Evolutionary conservation across 2,888 invertebrate species (phyloP).

Genomic region (Volucella inflata): DNA sequence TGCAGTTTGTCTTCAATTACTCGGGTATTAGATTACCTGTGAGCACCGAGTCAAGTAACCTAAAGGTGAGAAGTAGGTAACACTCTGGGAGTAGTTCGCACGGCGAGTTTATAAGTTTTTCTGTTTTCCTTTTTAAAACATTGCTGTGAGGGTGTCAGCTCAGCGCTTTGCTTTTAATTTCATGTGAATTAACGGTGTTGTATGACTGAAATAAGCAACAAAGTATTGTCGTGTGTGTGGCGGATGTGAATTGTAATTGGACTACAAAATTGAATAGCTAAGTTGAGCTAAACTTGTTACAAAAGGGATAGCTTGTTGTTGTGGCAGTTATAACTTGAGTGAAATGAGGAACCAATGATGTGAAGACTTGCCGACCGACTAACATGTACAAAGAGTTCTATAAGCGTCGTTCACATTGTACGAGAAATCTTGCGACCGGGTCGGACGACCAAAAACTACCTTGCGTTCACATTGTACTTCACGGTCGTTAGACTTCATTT

Average conservation of each 20-base stretch:
- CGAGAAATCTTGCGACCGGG: no score
- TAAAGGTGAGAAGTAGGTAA: constrained; percentile 73
- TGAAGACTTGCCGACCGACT: no score
- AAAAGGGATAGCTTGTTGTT: no score
- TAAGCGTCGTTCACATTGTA: no score
- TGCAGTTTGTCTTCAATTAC: constrained; percentile 75
- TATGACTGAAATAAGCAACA: constrained; percentile 30
- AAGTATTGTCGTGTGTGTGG: neutral
- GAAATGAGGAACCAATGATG: no score
- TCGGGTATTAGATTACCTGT: constrained; percentile 70
- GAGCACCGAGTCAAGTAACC: constrained; percentile 73
- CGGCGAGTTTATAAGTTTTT: constrained; percentile 48
- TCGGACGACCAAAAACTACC: no score
- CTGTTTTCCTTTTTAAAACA: constrained; percentile 26
- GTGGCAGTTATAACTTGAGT: no score
- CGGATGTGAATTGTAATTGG: constrained; percentile 21
- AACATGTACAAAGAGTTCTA: no score
- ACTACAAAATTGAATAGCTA: constrained; percentile 25
- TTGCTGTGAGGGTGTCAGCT: constrained; percentile 57
- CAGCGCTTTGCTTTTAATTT: constrained; percentile 67
- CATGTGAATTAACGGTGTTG: constrained; percentile 69
- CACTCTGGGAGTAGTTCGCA: constrained; percentile 57
- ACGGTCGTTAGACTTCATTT: no score
- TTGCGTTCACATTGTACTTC: no score
- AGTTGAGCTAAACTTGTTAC: constrained; percentile 45